Base-by-base conservation (phyloP, 2,888 invertebrate species). In the Augochlorella aurata region DNA sequence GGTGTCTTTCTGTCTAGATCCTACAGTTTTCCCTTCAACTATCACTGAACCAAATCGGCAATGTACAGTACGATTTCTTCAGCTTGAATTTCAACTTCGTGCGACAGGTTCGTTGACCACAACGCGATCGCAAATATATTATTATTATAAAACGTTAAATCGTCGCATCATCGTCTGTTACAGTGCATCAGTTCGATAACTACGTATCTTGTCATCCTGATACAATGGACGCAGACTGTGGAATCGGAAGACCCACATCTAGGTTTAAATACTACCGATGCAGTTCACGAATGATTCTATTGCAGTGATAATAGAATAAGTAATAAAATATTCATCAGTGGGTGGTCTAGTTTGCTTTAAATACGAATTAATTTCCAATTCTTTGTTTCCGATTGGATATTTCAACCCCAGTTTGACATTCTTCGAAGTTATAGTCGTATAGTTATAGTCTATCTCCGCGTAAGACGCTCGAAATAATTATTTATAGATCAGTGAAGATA, bases 11-110 rank as follows among this genome's bases (percentile, higher is more conserved):
- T 21, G 2, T 54, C 2, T 21, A 85, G 85, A 67, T 85, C 24
- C 77, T 69, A 18, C 83, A 83, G 21, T 87, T 87, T 16, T 72
- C 49, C 18, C 61, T 85, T 44, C 87, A 87, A 71, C 78, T 86
- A 18, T 71, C 81, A 1, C 72, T 74, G n/a, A 44, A 24, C 18
- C 81, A 74, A 0, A 24, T 73, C 0, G 38, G 45, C 14, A n/a
- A 77, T 3, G 14, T 52, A 0, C 71, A 58, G 2, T 79, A 50
- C 38, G 67, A 74, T 45, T 54, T 73, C 47, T 72, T 71, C n/a
- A 18, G 47, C 2, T 10, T 87, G 18, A 77, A 78, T 29, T 73
- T 77, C 18, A 44, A 3, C 29, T 68, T 49, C 5, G 14, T 68
- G 18, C 49, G 67, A 49, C 21, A 45, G 24, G 67, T 68, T 10